Evolutionary conservation across 2,113 vertebrate species (phyloP), one percentile per base, ranked within the genome.

Genomic region (Lates calcarifer): DNA sequence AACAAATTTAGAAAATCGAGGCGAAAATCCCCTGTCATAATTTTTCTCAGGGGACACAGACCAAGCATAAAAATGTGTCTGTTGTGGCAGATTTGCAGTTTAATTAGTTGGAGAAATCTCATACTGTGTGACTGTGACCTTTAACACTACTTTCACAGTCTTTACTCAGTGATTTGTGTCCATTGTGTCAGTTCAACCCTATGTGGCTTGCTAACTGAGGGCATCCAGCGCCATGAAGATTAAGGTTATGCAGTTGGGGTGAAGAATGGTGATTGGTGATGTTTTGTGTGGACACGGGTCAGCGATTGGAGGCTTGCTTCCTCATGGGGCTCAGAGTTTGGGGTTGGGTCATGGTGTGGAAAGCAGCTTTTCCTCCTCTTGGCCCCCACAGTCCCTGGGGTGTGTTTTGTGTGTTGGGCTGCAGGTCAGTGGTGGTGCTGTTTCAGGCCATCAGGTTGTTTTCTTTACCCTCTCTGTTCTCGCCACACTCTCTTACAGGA

Each of bases 211-310:
- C 81, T 81, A 71, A 87, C 74, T 51, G 61, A 81, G n/a, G 64
- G 18, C n/a, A 1, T 67, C 68, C 47, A 68, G 75, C 71, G 5
- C 43, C n/a, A 22, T 55, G 64, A 67, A 81, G 87, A 90, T 85
- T 75, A 82, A 83, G 58, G 73, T 82, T 70, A 41, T 78, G 66
- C 3, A 4, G 39, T 65, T 15, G 57, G 74, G 55, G 67, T 82
- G 81, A 74, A 81, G 82, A 84, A 71, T 65, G 76, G 82, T 51
- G 78, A 61, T 81, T 81, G 74, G 33, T 62, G 41, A 75, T 87
- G 87, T 91, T 92, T 86, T 80, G 53, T 84, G 83, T 80, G 65
- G 66, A 88, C 83, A 85, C 33, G 67, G 93, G 89, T 91, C 91
- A 92, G 18, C 18, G 73, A 67, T 45, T 10, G 63, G 75, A 79